Conservation (phyloP, 2,113 vertebrate genomes). For the Otus sunia region DNA sequence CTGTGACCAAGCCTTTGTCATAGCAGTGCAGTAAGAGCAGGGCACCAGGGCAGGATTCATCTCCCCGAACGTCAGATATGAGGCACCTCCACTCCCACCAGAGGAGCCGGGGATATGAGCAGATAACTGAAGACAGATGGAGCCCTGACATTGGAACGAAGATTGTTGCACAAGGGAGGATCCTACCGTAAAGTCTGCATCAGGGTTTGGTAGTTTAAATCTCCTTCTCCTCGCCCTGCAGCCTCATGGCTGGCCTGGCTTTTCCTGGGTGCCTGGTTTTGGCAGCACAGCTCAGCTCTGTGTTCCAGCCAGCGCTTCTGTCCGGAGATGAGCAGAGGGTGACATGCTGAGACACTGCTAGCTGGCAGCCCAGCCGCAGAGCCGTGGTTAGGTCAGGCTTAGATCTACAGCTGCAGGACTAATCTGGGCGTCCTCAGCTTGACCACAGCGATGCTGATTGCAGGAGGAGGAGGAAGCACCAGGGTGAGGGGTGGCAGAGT, state of each 20-base stretch:
- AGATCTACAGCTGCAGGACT: not conserved
- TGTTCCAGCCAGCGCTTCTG: not conserved
- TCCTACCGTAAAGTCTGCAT: not conserved
- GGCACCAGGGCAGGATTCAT: not conserved
- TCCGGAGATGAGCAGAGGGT: not conserved
- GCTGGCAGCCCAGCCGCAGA: not conserved
- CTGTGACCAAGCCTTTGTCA: not conserved
- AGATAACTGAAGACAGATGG: not conserved
- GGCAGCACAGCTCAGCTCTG: not conserved
- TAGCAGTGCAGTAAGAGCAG: not conserved
- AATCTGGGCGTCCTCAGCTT: too few species aligned
- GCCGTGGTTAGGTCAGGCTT: not conserved
- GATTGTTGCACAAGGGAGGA: not conserved
- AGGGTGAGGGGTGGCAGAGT: not conserved
- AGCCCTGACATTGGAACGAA: not conserved
- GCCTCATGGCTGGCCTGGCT: not conserved
- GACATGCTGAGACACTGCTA: not conserved
- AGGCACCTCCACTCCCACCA: not conserved
- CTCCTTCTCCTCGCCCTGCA: not conserved
- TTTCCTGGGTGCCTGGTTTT: not conserved
- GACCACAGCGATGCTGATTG: not conserved
- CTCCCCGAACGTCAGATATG: not conserved
- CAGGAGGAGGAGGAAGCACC: not conserved
- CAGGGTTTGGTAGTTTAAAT: not conserved
- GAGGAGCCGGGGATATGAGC: not conserved